Conservation (phyloP, 2,888 invertebrate genomes). For the Toxonevra muliebris region DNA sequence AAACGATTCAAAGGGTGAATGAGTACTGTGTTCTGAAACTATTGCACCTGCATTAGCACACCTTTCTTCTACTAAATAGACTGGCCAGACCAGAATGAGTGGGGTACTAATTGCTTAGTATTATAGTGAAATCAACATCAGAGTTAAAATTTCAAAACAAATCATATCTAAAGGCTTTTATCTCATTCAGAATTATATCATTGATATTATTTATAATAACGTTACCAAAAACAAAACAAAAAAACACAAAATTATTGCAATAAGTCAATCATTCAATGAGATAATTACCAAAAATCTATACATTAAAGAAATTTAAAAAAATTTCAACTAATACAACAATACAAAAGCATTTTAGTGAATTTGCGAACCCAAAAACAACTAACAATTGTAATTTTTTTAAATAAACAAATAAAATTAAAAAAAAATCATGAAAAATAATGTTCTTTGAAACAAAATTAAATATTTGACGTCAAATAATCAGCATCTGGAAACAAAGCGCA, state of each 20-base stretch:
- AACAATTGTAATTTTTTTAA: slow-evolving; percentile 15
- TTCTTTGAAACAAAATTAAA: neutral
- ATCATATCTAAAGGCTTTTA: too few relatives aligned
- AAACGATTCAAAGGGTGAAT: too few relatives aligned
- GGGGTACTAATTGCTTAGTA: too few relatives aligned
- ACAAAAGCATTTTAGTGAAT: neutral
- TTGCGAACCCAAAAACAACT: neutral
- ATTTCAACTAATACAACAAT: neutral
- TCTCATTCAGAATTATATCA: too few relatives aligned
- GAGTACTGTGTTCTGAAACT: too few relatives aligned
- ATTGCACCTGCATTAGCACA: too few relatives aligned
- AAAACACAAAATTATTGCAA: slow-evolving; percentile 39
- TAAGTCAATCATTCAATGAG: slow-evolving; percentile 51
- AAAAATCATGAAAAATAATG: neutral
- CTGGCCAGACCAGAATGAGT: too few relatives aligned
- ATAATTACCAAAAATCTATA: slow-evolving; percentile 41
- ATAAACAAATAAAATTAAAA: slow-evolving; percentile 4
- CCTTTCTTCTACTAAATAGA: too few relatives aligned
- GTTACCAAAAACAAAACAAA: too few relatives aligned
- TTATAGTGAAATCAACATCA: too few relatives aligned
- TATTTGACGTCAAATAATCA: slow-evolving; percentile 46
- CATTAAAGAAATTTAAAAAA: neutral
- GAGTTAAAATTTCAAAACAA: too few relatives aligned
- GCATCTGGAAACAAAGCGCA: slow-evolving; percentile 44
- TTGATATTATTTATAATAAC: too few relatives aligned